Evolutionary conservation across 2,797 vertebrate species (phyloP), one percentile per base, ranked within the genome.

Genomic region (Eulemur albifrons): DNA sequence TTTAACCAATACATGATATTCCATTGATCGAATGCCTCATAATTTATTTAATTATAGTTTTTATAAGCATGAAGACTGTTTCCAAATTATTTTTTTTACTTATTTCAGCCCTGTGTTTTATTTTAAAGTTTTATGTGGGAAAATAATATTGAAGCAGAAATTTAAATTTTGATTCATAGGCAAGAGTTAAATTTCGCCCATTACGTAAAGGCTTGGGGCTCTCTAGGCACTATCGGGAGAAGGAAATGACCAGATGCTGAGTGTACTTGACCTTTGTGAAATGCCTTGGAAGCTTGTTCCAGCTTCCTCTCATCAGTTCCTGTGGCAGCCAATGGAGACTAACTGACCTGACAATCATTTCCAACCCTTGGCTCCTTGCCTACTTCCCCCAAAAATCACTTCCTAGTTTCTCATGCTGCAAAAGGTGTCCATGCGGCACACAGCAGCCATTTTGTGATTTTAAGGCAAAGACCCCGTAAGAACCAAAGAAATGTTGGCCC

Each of bases 111-210:
- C 70, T 85, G 17, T 30, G 30, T 91, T 97, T 96, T 54, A 84
- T 73, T 70, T 50, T 67, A 94, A 76, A 86, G 63, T 40, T 50
- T 92, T 95, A 61, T 87, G 30, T 72, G 23, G 59, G 75, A 76
- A 90, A 97, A 81, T 87, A 86, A 45, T 96, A 94, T 57, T 84
- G 12, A 88, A 59, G 40, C 23, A 88, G 82, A 90, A 59, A 82
- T 79, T 85, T 48, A 79, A 45, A 80, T 88, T 85, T 75, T 9
- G 43, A 23, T 65, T 48, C 4, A 21, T 17, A 11, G 13, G 30
- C 27, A 75, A 25, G 20, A 54, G 67, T 94, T 80, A 59, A 79
- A 67, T 84, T 67, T 57, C 65, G 5, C 15, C 2, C 25, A 32
- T 79, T 72, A 17, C 32, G 13, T 52, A 13, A 72, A 92, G 43